Evolutionary conservation across 2,797 vertebrate species (phyloP), one percentile per base, ranked within the genome.

Genomic region (Anas bernieri): DNA sequence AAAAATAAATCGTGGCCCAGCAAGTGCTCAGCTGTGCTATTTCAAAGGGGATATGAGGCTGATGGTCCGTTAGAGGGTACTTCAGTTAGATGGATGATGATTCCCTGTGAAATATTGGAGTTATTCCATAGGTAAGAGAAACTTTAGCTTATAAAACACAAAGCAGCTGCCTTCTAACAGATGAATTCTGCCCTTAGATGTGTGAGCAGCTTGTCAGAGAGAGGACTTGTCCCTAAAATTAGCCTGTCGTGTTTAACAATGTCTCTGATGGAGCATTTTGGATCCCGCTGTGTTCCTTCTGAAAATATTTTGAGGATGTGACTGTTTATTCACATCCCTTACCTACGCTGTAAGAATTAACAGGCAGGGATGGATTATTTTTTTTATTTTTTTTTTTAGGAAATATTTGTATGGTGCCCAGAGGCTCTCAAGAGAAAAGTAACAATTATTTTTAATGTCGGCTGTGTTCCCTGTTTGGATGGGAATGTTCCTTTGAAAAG

Each of bases 1-100:
- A 96, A 96, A 97, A 96, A 97, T 96, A 96, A 97, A 96, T 96
- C 69, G 94, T 95, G 94, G 92, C 83, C 95, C 96, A 94, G 94
- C 78, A 96, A 97, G 95, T 97, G 94, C 96, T 97, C 95, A 97
- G 96, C 96, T 97, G 96, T 95, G 94, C 95, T 97, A 94, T 97
- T 96, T 97, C 93, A 94, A 96, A 96, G 96, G 96, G 97, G 95
- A 96, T 95, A 94, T 95, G 95, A 96, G 91, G 87, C 96, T 97
- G 95, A 96, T 96, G 96, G 96, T 96, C 93, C 90, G 88, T 97
- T 97, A 96, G 94, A 95, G 96, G 89, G 92, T 96, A 94, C 94
- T 96, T 97, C 95, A 96, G 85, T 95, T 96, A 96, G 94, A 97
- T 95, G 95, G 96, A 97, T 96, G 92, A 97, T 96, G 94, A 97